A percentile compares a stretch with the other conserved stretches of the same genome.
Evolutionary conservation across 2,888 invertebrate species (phyloP).

Genomic region (Nomada fucata): DNA sequence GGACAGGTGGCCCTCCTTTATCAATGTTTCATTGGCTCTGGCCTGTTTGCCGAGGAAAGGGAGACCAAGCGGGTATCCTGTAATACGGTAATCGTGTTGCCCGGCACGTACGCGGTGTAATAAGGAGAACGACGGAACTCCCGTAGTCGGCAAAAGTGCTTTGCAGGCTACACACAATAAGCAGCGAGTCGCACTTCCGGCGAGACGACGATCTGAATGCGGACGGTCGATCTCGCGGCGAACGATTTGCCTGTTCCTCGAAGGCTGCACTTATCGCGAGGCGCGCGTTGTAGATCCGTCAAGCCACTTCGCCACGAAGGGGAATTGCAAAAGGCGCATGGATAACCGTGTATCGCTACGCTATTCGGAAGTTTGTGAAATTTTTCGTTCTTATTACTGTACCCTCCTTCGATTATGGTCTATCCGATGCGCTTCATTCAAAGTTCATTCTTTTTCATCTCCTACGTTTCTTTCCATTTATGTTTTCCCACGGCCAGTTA

Average conservation of each 20-base stretch:
- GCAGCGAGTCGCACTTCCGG: constrained; percentile 8
- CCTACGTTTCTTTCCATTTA: no score
- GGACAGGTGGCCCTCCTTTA: constrained; percentile 11
- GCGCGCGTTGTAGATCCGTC: background rate
- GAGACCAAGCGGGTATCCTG: constrained; percentile 26
- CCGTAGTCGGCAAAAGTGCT: constrained; percentile 15
- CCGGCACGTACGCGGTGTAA: constrained; percentile 75
- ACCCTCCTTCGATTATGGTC: no score
- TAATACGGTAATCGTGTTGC: constrained; percentile 76
- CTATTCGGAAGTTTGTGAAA: background rate
- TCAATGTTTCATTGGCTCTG: constrained; percentile 40
- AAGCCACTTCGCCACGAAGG: background rate
- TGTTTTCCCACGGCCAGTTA: no score
- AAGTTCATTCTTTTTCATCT: no score
- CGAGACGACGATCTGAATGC: constrained; percentile 9
- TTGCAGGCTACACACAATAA: constrained; percentile 43
- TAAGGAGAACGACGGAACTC: constrained; percentile 72
- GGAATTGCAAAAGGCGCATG: constrained; percentile 1
- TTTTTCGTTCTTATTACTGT: no score
- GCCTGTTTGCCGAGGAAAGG: constrained; percentile 45
- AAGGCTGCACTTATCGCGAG: constrained; percentile 23
- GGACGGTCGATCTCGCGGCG: constrained; percentile 1
- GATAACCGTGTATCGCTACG: background rate
- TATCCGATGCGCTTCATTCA: no score
- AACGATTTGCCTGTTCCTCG: constrained; percentile 25